Base-by-base conservation (phyloP, 2,888 invertebrate genomes). In the Melinaea menophilus region DNA sequence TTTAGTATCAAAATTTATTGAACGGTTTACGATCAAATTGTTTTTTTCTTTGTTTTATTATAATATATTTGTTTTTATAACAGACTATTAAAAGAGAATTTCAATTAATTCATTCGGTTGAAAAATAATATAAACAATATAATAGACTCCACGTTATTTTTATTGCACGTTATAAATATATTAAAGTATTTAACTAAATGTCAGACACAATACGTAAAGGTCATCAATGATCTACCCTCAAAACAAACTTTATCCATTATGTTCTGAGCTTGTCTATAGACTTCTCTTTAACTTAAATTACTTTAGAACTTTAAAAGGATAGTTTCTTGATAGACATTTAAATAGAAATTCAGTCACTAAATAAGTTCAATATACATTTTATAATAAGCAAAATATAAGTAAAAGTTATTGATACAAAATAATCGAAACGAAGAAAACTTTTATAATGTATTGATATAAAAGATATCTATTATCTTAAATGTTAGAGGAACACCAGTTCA, bases 281-380 rank as follows among this genome's bases (percentile, higher is more conserved):
- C 73, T 72, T 71, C 72, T 73, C 71, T 74, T 79, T 75, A 78
- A 79, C 77, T 79, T 80, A 75, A 79, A 80, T 79, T 79, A 77
- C 79, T 77, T 80, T 75, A 67, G 66, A 70, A 76, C 73, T 76
- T 75, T 69, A 72, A 72, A 71, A 69, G 75, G 70, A 73, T 75
- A 74, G 74, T 75, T 71, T 67, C 72, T 71, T 71, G 69, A 72
- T 73, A 60, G 72, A 62, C 57, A 66, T 64, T 67, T 72, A 71
- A 69, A 71, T 65, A 69, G 63, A 64, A 64, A 66, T 66, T 66
- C 61, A 64, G 59, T 45, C 61, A 51, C 56, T 58, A 56, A 65
- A 64, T 61, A 51, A 22, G 9, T 51, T 51, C 22, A 51, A 13
- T 13, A 7, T 31, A 5, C 51, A 31, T 22, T 51, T 12, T 4